Percentiles rank a stretch among this genome's conserved stretches.
These are phyloP conservation scores for Furcula furcula DNA, from an alignment of 2,888 invertebrate species.

Conservation along the genomic window DNA sequence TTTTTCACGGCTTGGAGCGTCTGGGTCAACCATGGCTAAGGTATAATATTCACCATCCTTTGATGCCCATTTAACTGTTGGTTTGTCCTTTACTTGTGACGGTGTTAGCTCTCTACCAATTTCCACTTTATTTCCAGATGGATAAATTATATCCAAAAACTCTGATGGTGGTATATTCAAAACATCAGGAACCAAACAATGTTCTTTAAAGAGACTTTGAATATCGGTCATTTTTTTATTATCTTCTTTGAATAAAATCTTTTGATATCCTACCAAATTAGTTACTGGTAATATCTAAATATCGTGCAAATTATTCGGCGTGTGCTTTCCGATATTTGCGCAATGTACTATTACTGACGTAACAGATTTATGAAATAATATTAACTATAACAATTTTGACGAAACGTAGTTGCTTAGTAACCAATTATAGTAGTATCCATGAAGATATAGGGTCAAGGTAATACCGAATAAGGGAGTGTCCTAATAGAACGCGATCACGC, in stretches of 20 bases:
- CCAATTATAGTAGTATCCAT: conserved; percentile 3
- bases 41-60: conserved; percentile 84
- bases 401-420: conserved; percentile 21
- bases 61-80: conserved; percentile 84
- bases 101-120: conserved; percentile 87
- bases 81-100: conserved; percentile 86
- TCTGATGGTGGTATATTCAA: conserved; percentile 81
- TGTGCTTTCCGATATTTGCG: no score
- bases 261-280: no score
- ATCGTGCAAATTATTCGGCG: no score
- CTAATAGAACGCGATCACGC: no score
- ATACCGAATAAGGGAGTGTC: no score
- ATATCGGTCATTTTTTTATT: conserved; percentile 48
- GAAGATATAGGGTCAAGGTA: no score
- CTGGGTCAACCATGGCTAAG: conserved; percentile 85
- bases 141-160: conserved; percentile 74
- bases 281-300: no score
- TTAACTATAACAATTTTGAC: conserved; percentile 17
- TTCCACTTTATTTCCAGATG: conserved; percentile 70
- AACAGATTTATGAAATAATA: no score
- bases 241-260: no score
- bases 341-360: no score
- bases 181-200: conserved; percentile 86
- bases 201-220: conserved; percentile 65
- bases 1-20: conserved; percentile 87